Percentiles rank a stretch among this genome's conserved stretches.
Evolutionary conservation across 1,140 invertebrate genomes (phyloP).

Genomic region (Druon quercuslanigerum): DNA sequence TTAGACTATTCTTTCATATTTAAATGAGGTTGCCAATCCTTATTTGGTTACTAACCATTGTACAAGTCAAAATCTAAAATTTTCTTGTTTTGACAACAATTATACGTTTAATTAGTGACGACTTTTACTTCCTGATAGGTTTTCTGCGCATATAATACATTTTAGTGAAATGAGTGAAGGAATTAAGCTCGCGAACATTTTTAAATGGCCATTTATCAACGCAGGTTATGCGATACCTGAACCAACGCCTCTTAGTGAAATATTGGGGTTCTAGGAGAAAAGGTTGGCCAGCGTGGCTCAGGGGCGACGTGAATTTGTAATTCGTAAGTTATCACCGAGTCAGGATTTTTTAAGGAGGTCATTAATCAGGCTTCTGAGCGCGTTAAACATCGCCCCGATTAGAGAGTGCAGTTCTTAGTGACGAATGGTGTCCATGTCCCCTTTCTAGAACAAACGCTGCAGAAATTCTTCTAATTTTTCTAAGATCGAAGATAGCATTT

Average conservation of each 20-base stretch:
- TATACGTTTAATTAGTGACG: not conserved
- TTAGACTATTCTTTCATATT: too few species aligned
- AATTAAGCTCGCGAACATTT: conserved; percentile 27
- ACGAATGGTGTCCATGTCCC: not conserved
- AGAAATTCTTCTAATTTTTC: conserved; percentile 21
- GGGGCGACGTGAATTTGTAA: conserved; percentile 34
- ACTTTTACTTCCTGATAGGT: not conserved
- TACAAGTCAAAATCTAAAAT: too few species aligned
- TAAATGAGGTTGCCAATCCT: too few species aligned
- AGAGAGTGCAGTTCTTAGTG: not conserved
- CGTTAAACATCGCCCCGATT: not conserved
- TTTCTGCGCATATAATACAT: conserved; percentile 3
- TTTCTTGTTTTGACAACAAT: too few species aligned
- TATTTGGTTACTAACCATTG: too few species aligned
- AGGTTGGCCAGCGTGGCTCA: conserved; percentile 19
- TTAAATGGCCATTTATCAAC: conserved; percentile 36
- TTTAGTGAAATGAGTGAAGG: conserved; percentile 35
- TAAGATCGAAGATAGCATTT: conserved; percentile 15
- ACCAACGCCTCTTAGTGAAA: conserved; percentile 35
- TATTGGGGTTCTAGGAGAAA: conserved; percentile 34
- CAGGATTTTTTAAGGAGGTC: conserved; percentile 18
- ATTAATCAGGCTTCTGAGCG: conserved; percentile 2
- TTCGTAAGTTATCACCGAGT: conserved; percentile 16
- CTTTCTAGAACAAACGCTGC: conserved; percentile 33
- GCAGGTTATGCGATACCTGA: conserved; percentile 39